phyloP scores from a whole-genome alignment of 2,797 vertebrate species.

The Poeciliopsis presidionis region DNA sequence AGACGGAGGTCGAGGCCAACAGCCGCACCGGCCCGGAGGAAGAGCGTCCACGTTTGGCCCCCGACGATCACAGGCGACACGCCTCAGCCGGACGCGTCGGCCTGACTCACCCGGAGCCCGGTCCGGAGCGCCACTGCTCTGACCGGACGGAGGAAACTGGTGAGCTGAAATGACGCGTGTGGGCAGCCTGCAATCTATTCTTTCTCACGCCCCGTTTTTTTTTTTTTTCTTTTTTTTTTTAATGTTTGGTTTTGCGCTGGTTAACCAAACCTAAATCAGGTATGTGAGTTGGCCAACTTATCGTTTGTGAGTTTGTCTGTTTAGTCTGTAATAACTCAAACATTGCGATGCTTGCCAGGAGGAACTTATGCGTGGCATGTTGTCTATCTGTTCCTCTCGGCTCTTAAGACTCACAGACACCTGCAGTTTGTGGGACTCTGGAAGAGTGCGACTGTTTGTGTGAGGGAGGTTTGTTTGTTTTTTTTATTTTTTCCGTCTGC shows the following conservation, averaged over 20 bases:
- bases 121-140: conserved; percentile 24
- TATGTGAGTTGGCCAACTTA: conserved; percentile 54
- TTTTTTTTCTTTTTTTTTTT: conserved; percentile 41
- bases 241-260: conserved; percentile 18
- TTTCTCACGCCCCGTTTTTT: conserved; percentile 46
- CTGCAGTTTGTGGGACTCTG: conserved; percentile 28
- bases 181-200: conserved; percentile 41
- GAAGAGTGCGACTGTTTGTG: conserved; percentile 26
- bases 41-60: conserved; percentile 22
- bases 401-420: conserved; percentile 42
- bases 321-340: conserved; percentile 66
- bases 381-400: conserved; percentile 19
- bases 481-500: conserved; percentile 6
- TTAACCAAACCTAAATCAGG: conserved; percentile 61
- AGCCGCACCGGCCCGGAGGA: background rate
- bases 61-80: conserved; percentile 20
- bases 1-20: background rate
- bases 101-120: conserved; percentile 29
- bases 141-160: conserved; percentile 45
- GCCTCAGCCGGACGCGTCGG: conserved; percentile 10
- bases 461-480: conserved; percentile 6
- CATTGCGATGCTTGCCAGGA: conserved; percentile 23
- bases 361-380: conserved; percentile 38
- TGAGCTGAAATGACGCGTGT: conserved; percentile 46
- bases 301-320: conserved; percentile 56